Base-by-base conservation (phyloP, 1,140 invertebrate genomes). In the Mactra quadrangularis region DNA sequence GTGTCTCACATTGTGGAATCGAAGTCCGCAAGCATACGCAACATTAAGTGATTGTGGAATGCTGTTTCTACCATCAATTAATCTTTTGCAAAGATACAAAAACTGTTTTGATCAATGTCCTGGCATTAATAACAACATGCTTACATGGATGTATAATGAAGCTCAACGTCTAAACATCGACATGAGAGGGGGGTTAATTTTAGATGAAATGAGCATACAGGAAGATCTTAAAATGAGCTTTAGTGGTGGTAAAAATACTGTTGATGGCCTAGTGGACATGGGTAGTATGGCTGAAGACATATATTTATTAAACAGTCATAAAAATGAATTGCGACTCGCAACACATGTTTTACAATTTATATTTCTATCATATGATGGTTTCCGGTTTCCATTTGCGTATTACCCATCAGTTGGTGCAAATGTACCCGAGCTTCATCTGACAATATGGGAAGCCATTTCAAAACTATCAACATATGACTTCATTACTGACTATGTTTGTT, bases 301-400 rank as follows among this genome's bases (percentile, higher is more conserved):
- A 19, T 59, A 47, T 70, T 29, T 77, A 17, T 19, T 85, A 25
- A 85, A 82, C 38, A 38, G 57, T n/a, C 41, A 81, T 47, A 33
- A 55, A 57, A 60, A 57, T 25, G 47, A 53, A 50, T 60, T 47
- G 29, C 25, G 17, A 70, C 60, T 85, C n/a, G 77, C 72, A n/a
- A 68, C 60, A 71, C 50, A 85, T 41, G 84, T 85, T 7, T 29
- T 77, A 38, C 83, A 84, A 57, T n/a, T 84, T 15, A 78, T 55
- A 60, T 77, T 77, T 76, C 22, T 83, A 27, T 59, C 62, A 15
- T 77, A 59, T 45, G 68, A 60, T 47, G 66, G 82, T 41, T 84
- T 78, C 57, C 22, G 75, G 11, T 84, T 84, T 59, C 68, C 75
- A 25, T 55, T 84, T 41, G 66, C 52, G 25, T 68, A 74, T n/a